phyloP scores from a whole-genome alignment of 2,888 invertebrate genomes.

The Tetramorium bicarinatum region DNA sequence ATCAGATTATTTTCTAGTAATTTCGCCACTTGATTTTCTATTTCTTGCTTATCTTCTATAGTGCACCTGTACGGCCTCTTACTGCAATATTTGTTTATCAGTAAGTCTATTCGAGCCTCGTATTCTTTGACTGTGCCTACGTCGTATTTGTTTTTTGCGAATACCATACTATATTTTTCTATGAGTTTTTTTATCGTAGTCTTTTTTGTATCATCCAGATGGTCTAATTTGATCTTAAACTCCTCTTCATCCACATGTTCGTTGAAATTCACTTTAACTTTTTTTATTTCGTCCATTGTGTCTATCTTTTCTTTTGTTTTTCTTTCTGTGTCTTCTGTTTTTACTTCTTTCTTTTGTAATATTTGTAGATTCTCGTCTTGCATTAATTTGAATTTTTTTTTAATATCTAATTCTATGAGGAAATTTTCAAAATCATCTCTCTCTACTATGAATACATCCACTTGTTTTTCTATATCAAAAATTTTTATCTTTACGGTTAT shows the following conservation, averaged over 20 bases:
- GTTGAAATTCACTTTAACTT: constrained; percentile 62
- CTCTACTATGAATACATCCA: neutral
- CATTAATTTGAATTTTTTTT: neutral
- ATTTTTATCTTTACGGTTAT: no score
- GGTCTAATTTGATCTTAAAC: neutral
- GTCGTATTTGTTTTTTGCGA: constrained; percentile 71
- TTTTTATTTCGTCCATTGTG: no score
- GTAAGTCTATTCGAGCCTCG: constrained; percentile 56
- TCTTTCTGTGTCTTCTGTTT: no score
- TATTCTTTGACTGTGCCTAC: constrained; percentile 38
- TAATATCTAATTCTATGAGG: neutral
- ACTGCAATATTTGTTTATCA: constrained; percentile 53
- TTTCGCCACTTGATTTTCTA: no score
- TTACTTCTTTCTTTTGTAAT: neutral
- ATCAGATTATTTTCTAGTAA: no score
- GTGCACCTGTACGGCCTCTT: constrained; percentile 48
- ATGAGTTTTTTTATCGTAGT: constrained; percentile 61
- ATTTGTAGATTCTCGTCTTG: neutral
- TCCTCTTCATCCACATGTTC: constrained; percentile 56
- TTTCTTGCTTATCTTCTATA: no score
- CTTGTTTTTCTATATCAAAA: no score
- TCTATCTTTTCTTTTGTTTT: neutral
- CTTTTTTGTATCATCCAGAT: constrained; percentile 44
- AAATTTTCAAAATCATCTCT: neutral
- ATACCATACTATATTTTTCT: constrained; percentile 60